Evolutionary conservation across 2,888 invertebrate genomes (phyloP), one percentile per base, ranked within the genome.

Genomic region (Ischnus inquisitorius): DNA sequence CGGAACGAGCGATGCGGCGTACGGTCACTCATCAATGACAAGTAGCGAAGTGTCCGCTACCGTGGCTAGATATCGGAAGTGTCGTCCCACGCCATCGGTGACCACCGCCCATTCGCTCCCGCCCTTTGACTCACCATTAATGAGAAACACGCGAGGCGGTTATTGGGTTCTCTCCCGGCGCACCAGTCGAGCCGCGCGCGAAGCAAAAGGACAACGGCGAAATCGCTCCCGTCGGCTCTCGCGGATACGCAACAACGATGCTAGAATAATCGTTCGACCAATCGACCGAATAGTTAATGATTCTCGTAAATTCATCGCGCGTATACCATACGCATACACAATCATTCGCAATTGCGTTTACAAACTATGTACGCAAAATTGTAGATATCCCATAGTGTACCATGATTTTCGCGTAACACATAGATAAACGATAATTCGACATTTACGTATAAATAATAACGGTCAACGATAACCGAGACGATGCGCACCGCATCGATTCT

Each of bases 141-240:
- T 82, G 82, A 72, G 76, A 71, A 71, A 79, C 65, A 71, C 77
- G 72, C 77, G 71, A 77, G 71, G 77, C 77, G 41, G 71, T 67
- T 72, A 77, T 69, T 48, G 74, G 67, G 25, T 80, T 54, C 34
- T 48, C 19, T 28, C 43, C 67, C 57, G 16, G 60, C 22, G 57
- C 68, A 68, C 41, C 69, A 34, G 34, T 34, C 34, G 64, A 69
- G 41, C 4, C 16, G 25, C 62, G 54, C 22, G 39, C 69, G 51
- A 71, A 2, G 62, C 25, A 41, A 46, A n/a, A 10, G 3, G 60
- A 60, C 51, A 34, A 25, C 12, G 39, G 12, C 64, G 41, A 10
- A 46, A 51, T 39, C 62, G 62, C 60, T 57, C 54, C 54, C n/a
- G 8, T 43, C 34, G 51, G 22, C 43, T 28, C 8, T 43, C 46